Conservation (phyloP, 2,113 vertebrate species). For the Enhydra lutris region DNA sequence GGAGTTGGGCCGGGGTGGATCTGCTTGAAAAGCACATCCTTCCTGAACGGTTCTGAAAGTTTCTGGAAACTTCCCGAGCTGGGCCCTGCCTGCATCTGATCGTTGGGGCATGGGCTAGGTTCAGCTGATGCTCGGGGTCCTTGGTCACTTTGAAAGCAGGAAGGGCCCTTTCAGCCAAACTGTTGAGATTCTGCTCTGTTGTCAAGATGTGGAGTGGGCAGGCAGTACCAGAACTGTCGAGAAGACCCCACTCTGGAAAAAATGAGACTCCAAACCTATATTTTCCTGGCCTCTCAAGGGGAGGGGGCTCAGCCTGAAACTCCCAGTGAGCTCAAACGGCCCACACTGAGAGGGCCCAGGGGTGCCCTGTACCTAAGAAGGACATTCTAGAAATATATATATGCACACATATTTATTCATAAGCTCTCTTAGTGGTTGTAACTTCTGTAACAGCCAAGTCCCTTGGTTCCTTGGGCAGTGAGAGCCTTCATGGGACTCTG, state of each 20-base stretch:
- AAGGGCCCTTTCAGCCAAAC: background rate
- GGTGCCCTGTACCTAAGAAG: background rate
- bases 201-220: fast-evolving
- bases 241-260: background rate
- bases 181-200: background rate
- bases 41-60: background rate
- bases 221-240: constrained; percentile 1
- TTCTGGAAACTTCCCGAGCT: background rate
- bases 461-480: background rate
- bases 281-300: background rate
- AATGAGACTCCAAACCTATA: background rate
- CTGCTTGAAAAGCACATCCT: background rate
- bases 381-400: background rate
- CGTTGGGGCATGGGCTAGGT: background rate
- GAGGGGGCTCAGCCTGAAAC: background rate
- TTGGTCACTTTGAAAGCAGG: background rate
- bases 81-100: background rate
- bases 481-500: fast-evolving
- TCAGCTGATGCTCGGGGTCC: background rate
- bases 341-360: background rate
- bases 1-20: background rate
- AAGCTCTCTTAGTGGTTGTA: constrained; percentile 49
- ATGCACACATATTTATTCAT: background rate
- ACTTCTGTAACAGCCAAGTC: constrained; percentile 46
- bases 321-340: fast-evolving